These are phyloP conservation scores for Ectobius pallidus DNA, from an alignment of 2,888 invertebrate genomes.

Conservation along the genomic window DNA sequence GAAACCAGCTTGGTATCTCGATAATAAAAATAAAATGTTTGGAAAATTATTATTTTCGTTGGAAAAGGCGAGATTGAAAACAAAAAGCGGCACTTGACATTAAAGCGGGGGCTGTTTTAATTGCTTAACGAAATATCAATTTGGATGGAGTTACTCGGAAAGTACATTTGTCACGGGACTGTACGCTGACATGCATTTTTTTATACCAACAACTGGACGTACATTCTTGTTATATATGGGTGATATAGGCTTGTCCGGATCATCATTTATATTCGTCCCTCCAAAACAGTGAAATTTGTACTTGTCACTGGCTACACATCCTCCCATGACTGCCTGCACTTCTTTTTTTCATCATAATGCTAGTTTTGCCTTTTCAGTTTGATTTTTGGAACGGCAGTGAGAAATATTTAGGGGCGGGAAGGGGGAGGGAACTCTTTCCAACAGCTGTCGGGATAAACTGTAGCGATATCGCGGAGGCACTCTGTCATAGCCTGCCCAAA, in stretches of 20 bases:
- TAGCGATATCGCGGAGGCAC: neutral
- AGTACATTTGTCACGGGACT: slow-evolving; percentile 9
- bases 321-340: slow-evolving; percentile 13
- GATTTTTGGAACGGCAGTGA: slow-evolving; percentile 27
- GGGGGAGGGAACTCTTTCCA: slow-evolving; percentile 1
- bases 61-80: too few relatives aligned
- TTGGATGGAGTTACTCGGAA: neutral
- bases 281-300: slow-evolving; percentile 31
- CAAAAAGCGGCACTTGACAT: too few relatives aligned
- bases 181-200: slow-evolving; percentile 18
- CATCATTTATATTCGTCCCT: slow-evolving; percentile 31
- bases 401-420: too few relatives aligned
- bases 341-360: neutral
- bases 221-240: slow-evolving; percentile 8
- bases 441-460: slow-evolving; percentile 11
- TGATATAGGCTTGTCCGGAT: slow-evolving; percentile 11
- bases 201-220: slow-evolving; percentile 2
- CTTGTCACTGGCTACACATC: slow-evolving; percentile 23
- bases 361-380: slow-evolving; percentile 13
- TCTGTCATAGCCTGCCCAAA: too few relatives aligned
- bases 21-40: too few relatives aligned
- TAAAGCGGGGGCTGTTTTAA: neutral
- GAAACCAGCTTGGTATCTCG: too few relatives aligned
- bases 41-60: too few relatives aligned
- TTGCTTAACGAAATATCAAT: neutral